phyloP scores from a whole-genome alignment of 2,797 vertebrate species.

The Distichodus sexfasciatus region DNA sequence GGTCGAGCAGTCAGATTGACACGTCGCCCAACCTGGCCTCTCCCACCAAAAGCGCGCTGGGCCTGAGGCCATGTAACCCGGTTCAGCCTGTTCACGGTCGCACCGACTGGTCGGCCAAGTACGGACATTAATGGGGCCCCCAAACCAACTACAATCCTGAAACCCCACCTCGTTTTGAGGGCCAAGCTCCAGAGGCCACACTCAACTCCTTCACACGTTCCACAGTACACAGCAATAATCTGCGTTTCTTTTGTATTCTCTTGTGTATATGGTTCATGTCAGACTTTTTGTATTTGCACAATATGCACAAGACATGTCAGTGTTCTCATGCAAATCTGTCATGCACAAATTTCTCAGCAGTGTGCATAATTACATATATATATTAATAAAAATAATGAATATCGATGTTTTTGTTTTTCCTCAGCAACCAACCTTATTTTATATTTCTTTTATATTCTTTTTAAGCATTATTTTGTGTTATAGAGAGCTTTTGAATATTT shows the following conservation, averaged over 20 bases:
- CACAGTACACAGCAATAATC: conserved; percentile 74
- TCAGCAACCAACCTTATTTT: too few species aligned
- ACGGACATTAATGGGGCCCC: conserved; percentile 79
- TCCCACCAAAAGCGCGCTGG: conserved; percentile 76
- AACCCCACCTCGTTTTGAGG: too few species aligned
- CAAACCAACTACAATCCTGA: too few species aligned
- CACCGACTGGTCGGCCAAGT: conserved; percentile 95
- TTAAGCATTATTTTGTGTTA: too few species aligned
- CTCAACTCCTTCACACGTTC: conserved; percentile 62
- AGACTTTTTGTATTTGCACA: conserved; percentile 52
- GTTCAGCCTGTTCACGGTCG: conserved; percentile 87
- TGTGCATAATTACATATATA: too few species aligned
- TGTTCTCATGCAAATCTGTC: too few species aligned
- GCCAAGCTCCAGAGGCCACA: conserved; percentile 30
- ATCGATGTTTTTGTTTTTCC: too few species aligned
- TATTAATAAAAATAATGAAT: too few species aligned
- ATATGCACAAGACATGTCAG: conserved; percentile 53
- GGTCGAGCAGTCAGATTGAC: conserved; percentile 70
- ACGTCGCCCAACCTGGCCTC: conserved; percentile 68
- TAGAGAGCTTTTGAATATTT: too few species aligned
- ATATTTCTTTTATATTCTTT: too few species aligned
- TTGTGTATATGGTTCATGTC: conserved; percentile 63
- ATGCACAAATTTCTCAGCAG: too few species aligned
- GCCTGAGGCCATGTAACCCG: conserved; percentile 73
- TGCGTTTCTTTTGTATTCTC: conserved; percentile 60